A percentile compares a stretch with the other conserved stretches of the same genome.
These are phyloP conservation scores for Galaxias olidus DNA, from an alignment of 2,797 vertebrate species.

Conservation along the genomic window DNA sequence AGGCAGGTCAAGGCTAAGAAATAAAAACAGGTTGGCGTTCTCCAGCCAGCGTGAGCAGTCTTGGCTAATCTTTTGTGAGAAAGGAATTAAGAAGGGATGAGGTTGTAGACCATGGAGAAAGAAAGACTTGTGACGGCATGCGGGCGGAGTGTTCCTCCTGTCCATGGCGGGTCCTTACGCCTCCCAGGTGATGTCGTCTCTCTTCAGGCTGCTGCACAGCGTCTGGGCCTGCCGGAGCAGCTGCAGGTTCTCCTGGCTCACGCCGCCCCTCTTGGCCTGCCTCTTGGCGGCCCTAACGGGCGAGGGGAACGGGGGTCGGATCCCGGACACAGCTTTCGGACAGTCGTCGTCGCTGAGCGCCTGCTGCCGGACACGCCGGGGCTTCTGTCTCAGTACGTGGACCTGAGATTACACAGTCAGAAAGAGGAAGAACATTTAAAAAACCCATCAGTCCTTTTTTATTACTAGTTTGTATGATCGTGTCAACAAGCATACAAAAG, in stretches of 20 bases:
- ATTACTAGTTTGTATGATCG: no score
- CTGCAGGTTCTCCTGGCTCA: conserved; percentile 65
- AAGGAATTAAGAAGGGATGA: no score
- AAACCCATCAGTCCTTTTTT: no score
- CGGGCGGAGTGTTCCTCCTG: conserved; percentile 11
- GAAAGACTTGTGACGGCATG: conserved; percentile 10
- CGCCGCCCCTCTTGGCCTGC: conserved; percentile 57
- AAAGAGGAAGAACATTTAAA: no score
- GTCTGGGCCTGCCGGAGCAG: conserved; percentile 80
- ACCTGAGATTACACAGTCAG: conserved; percentile 65
- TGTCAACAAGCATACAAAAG: no score
- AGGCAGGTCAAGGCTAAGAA: no score
- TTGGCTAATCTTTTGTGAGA: no score
- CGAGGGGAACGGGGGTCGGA: conserved; percentile 54
- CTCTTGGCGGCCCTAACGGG: conserved; percentile 56
- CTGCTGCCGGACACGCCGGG: conserved; percentile 55
- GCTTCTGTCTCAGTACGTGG: conserved; percentile 71
- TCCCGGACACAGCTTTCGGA: conserved; percentile 37
- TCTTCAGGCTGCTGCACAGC: conserved; percentile 80
- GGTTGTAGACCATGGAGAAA: no score
- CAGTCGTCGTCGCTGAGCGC: conserved; percentile 41
- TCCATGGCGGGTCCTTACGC: conserved; percentile 49
- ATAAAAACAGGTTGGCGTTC: no score
- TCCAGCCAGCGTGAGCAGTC: no score
- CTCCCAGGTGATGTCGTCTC: conserved; percentile 83